Evolutionary conservation across 2,113 vertebrate species (phyloP), one percentile per base, ranked within the genome.

Genomic region (Macroglossus sobrinus): DNA sequence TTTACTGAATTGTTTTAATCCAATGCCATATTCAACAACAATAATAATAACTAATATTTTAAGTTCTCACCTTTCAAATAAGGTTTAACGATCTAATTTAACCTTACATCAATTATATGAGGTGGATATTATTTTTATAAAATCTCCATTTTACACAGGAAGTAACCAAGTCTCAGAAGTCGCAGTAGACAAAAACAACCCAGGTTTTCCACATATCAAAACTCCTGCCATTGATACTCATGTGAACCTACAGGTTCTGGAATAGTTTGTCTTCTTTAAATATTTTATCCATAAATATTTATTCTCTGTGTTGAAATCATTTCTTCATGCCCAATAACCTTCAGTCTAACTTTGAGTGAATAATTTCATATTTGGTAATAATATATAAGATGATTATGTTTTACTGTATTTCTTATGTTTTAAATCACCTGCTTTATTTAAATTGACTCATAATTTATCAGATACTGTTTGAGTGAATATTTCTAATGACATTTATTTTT

Each of bases 351-450:
- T 75, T 94, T 50, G 30, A 66, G n/a, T 61, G 45, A 80, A 14
- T 63, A 55, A 81, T 81, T 89, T 84, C 4, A 26, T 92, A 79
- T 78, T 47, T 94, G n/a, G 7, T 53, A 38, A 50, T 35, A 69
- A 59, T 45, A 47, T 84, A 35, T 71, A 50, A 75, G 66, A 55
- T 66, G 14, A 50, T 91, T 71, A 22, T 35, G 28, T 47, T 82
- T 94, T 63, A 74, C 7, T 85, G 5, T 63, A 69, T 92, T 88
- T 89, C 57, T 43, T 86, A 68, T n/a, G 47, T 74, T 85, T 97
- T 61, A 66, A 68, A 24, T 91, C 19, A 90, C 18, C 85, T 28
- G 5, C 21, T 80, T 63, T 68, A 64, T 53, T 5, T 40, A 71
- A 53, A 84, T 75, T 74, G 84, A 64, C 26, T 92, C 33, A 85